These are phyloP conservation scores for Amphibalanus amphitrite DNA, from an alignment of 1,140 invertebrate species.

Conservation along the genomic window DNA sequence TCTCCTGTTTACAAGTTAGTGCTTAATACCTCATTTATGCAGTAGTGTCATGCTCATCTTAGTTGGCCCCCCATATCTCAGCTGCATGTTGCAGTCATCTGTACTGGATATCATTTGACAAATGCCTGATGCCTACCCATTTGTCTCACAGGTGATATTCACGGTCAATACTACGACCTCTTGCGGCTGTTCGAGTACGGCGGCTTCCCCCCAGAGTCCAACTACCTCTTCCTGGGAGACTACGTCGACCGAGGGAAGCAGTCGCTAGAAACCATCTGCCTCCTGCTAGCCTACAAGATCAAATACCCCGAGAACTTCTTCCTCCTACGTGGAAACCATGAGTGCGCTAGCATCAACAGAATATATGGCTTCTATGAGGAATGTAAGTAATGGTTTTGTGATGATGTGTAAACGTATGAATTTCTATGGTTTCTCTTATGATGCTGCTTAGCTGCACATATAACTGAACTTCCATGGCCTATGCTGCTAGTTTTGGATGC, in stretches of 20 bases:
- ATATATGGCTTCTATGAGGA: conserved; percentile 97
- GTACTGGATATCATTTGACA: too few species aligned
- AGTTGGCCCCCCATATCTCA: too few species aligned
- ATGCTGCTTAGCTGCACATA: background rate
- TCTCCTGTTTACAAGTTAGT: too few species aligned
- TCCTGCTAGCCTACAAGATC: conserved; percentile 86
- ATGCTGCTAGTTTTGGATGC: too few species aligned
- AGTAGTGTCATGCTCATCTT: too few species aligned
- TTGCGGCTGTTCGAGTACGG: conserved; percentile 30
- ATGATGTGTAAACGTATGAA: background rate
- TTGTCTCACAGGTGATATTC: conserved; percentile 35
- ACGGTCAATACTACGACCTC: conserved; percentile 40
- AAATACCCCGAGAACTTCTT: conserved; percentile 94
- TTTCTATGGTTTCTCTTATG: background rate
- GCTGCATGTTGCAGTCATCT: too few species aligned
- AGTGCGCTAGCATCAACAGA: conserved; percentile 70
- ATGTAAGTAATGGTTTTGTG: conserved; percentile 38
- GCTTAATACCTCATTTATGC: too few species aligned
- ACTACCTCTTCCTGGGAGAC: conserved; percentile 32
- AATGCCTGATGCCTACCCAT: background rate
- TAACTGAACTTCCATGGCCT: too few species aligned
- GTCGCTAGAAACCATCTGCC: conserved; percentile 42
- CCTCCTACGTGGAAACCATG: conserved; percentile 57
- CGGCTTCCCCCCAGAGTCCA: conserved; percentile 30
- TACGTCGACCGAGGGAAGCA: conserved; percentile 40